Conservation (phyloP, 1,140 invertebrate species). For the Drosophila repletoides region DNA sequence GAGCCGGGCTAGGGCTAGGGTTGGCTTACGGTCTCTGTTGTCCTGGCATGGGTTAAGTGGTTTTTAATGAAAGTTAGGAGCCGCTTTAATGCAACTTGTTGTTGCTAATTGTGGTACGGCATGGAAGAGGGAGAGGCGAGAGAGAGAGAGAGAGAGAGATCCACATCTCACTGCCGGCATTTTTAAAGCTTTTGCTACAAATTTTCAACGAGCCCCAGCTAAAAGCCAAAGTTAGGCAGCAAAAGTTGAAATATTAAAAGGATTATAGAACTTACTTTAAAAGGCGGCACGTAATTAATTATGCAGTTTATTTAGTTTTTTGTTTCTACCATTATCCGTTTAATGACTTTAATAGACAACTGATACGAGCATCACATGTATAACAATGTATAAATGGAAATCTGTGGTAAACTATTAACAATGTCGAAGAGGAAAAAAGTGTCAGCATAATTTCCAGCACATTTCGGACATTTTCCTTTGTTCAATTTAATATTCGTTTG, state of each 20-base stretch:
- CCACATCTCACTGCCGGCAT: too few species aligned
- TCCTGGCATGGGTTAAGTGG: slow-evolving; percentile 70
- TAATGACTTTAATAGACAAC: slow-evolving; percentile 14
- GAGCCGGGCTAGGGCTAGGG: slow-evolving; percentile 21
- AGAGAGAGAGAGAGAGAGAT: too few species aligned
- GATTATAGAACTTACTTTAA: slow-evolving; percentile 20
- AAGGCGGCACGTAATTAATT: slow-evolving; percentile 21
- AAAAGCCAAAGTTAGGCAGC: slow-evolving; percentile 11
- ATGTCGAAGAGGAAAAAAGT: neutral
- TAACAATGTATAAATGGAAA: neutral
- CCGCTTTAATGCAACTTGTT: slow-evolving; percentile 75
- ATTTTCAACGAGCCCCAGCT: slow-evolving; percentile 3
- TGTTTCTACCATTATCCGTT: too few species aligned
- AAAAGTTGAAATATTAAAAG: slow-evolving; percentile 8
- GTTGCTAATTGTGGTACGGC: slow-evolving; percentile 59
- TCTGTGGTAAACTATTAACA: slow-evolving; percentile 5
- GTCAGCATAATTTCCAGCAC: slow-evolving; percentile 4
- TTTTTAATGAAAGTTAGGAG: slow-evolving; percentile 80
- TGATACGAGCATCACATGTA: neutral
- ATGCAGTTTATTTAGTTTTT: too few species aligned
- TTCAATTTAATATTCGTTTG: slow-evolving; percentile 35
- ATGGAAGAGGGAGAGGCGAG: too few species aligned
- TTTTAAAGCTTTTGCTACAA: slow-evolving; percentile 29
- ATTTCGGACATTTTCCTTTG: slow-evolving; percentile 9
- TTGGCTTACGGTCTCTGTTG: slow-evolving; percentile 48